Base-by-base conservation (phyloP, 2,888 invertebrate genomes). In the Himalopsyche kuldschensis region DNA sequence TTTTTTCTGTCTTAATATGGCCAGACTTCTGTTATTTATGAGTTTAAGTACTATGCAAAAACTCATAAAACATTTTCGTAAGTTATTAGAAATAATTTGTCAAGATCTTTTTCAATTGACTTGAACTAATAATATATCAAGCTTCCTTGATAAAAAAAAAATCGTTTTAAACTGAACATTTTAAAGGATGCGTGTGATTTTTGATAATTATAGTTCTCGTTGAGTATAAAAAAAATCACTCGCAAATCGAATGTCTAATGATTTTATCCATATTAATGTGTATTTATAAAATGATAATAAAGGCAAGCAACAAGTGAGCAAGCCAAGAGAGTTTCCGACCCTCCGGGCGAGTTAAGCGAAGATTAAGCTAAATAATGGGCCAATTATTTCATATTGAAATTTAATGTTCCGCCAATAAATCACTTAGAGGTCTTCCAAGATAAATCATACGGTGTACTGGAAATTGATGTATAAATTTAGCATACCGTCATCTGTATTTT, bases 311-410 rank as follows among this genome's bases (percentile, higher is more conserved):
- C 69, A 69, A 69, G 69, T 69, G 69, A 69, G 27, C 69, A 69
- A 69, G 24, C 11, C 27, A 69, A 69, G 69, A 69, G 69, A 69
- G 27, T 69, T 69, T 69, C 69, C 76, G 76, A 35, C 76, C 76
- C 76, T 41, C 78, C 41, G 41, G 63, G 41, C 82, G 24, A 35
- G 78, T 82, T 76, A 76, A 55, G 63, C n/a, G 78, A 77, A 55
- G 32, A 82, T 82, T 78, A 55, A 63, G 55, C 55, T 63, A 78
- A 82, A 82, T 78, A 63, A 82, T 46, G 82, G 82, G 63, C 78
- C 82, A 78, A 82, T 82, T 82, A 82, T 82, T 82, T 78, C 78
- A 82, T 82, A 82, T 82, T 82, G 82, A 82, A 82, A 82, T 82
- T 76, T 78, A 78, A 82, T 82, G 82, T 47, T 63, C 63, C 69